phyloP scores from a whole-genome alignment of 2,113 vertebrate species.

The Alexandromys fortis region DNA sequence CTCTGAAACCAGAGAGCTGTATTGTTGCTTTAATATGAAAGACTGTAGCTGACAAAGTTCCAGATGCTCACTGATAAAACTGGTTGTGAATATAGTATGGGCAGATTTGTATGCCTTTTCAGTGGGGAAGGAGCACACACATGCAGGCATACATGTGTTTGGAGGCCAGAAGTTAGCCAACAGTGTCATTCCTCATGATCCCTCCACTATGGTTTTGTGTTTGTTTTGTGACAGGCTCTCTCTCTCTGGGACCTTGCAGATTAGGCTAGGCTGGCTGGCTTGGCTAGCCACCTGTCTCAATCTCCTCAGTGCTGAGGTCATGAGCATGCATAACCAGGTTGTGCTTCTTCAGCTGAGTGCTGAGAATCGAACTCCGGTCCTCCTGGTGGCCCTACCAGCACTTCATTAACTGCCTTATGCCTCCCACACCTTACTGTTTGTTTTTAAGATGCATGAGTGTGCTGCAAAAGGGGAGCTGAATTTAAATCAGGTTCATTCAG shows the following conservation, averaged over 20 bases:
- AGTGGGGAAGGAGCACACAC: neutral
- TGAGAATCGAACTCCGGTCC: neutral
- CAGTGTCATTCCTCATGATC: neutral
- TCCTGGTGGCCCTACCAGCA: neutral
- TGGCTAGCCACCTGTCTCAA: neutral
- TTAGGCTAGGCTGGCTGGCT: no score
- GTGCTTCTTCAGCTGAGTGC: neutral
- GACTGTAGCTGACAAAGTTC: conserved; percentile 17
- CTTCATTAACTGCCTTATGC: no score
- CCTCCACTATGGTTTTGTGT: neutral
- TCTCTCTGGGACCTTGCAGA: neutral
- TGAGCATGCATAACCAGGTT: no score
- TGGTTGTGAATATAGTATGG: neutral
- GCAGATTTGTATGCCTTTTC: neutral
- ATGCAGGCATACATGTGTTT: neutral
- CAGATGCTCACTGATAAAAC: conserved; percentile 28
- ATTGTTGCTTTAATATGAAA: conserved; percentile 30
- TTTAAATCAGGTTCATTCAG: conserved; percentile 1
- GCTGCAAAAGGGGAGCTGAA: neutral
- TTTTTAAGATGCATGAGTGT: conserved; percentile 28
- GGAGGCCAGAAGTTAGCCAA: neutral
- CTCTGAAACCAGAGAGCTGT: neutral
- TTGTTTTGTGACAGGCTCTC: neutral
- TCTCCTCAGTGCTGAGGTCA: neutral
- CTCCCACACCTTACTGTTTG: neutral